phyloP scores from a whole-genome alignment of 2,113 vertebrate species.

The Cairina moschata region DNA sequence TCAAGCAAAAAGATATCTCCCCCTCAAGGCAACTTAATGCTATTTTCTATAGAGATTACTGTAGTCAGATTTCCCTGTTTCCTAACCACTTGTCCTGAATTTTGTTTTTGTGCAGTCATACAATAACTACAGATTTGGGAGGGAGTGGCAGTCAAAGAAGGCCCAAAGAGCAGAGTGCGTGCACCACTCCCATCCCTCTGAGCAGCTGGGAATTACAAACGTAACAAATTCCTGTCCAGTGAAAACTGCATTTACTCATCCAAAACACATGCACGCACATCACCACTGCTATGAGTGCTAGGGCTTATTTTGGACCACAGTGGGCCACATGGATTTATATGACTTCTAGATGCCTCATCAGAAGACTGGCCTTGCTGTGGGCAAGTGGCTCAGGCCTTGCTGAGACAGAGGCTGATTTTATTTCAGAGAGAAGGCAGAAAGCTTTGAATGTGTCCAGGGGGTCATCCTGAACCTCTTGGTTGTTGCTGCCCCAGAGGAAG shows the following conservation, averaged over 20 bases:
- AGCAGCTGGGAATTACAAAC: slow-evolving; percentile 40
- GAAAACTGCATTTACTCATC: slow-evolving; percentile 25
- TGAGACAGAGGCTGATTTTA: not conserved
- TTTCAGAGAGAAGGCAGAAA: not conserved
- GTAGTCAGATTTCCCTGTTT: not conserved
- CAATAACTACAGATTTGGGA: not conserved
- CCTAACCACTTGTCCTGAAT: not conserved
- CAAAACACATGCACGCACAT: not conserved
- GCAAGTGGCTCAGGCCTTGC: not conserved
- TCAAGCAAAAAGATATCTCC: not conserved
- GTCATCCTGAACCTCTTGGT: not conserved
- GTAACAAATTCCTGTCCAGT: not conserved
- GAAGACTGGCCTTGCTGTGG: not conserved
- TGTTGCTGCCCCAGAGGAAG: not conserved
- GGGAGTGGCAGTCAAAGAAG: not conserved
- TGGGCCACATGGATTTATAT: not conserved
- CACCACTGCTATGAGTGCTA: not conserved
- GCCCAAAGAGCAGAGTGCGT: not conserved
- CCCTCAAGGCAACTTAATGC: not conserved
- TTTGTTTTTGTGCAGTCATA: not conserved
- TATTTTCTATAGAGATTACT: not conserved
- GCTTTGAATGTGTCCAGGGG: not conserved
- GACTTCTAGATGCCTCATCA: not conserved
- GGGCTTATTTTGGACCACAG: not conserved
- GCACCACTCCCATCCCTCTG: not conserved